Conservation (phyloP, 1,140 invertebrate genomes). For the Nasonia longicornis region DNA sequence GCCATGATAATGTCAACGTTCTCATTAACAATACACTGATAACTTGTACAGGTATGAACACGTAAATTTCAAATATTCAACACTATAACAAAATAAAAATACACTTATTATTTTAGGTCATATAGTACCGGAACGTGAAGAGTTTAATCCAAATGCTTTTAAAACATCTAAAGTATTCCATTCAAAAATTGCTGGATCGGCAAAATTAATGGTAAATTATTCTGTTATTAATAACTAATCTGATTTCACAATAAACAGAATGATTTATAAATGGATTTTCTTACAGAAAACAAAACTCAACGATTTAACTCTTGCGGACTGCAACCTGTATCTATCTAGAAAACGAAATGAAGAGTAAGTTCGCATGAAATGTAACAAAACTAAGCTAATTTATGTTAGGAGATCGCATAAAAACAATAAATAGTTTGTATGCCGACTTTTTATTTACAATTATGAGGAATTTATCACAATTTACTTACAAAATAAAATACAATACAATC, state of each 20-base stretch:
- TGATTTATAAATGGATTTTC: neutral
- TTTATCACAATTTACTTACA: no score
- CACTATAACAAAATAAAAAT: neutral
- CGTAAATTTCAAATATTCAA: neutral
- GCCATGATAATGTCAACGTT: conserved; percentile 33
- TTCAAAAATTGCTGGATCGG: conserved; percentile 16
- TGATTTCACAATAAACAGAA: neutral
- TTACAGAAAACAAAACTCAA: neutral
- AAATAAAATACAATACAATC: no score
- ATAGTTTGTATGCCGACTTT: no score
- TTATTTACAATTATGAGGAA: no score
- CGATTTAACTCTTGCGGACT: neutral
- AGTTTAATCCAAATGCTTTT: neutral
- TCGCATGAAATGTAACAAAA: neutral
- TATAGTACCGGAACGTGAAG: neutral
- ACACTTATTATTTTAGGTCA: conserved; percentile 18
- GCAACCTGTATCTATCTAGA: conserved; percentile 4
- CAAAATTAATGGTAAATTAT: neutral
- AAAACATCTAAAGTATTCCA: conserved; percentile 10
- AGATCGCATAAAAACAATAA: no score
- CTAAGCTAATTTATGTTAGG: no score
- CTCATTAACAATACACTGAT: conserved; percentile 37
- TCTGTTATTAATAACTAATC: neutral
- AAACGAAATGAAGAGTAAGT: conserved; percentile 34
- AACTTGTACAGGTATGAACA: conserved; percentile 38